phyloP scores from a whole-genome alignment of 2,797 vertebrate species.

The Lagodon rhomboides region DNA sequence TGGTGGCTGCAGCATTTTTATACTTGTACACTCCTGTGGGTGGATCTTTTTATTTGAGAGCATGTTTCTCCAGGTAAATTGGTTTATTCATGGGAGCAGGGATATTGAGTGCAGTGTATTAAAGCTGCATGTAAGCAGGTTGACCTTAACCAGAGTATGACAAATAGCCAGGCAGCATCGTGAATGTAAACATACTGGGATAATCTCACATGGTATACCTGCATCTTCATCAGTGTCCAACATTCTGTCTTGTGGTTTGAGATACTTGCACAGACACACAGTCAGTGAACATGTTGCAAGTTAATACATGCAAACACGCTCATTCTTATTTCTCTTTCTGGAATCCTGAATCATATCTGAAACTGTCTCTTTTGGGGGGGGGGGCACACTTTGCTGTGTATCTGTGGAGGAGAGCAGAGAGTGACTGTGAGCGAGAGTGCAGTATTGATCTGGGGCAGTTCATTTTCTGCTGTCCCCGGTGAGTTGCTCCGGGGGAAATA shows the following conservation, averaged over 20 bases:
- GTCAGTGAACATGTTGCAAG: neutral
- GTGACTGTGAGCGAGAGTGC: conserved; percentile 67
- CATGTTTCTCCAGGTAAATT: conserved; percentile 15
- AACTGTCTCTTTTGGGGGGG: conserved; percentile 3
- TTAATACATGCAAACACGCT: conserved; percentile 8
- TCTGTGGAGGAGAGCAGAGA: conserved; percentile 28
- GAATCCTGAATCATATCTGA: neutral
- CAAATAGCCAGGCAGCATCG: conserved; percentile 23
- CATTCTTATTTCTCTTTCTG: neutral
- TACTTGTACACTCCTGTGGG: neutral
- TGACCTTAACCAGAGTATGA: conserved; percentile 46
- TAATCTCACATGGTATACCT: neutral
- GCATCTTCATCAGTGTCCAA: neutral
- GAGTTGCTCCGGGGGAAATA: conserved; percentile 83
- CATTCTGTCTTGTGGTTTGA: neutral
- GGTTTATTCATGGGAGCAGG: conserved; percentile 12
- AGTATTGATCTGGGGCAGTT: conserved; percentile 85
- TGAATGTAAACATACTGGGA: conserved; percentile 15
- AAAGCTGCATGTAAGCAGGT: conserved; percentile 26
- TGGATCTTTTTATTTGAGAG: neutral
- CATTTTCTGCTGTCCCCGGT: conserved; percentile 85
- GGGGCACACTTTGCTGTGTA: conserved; percentile 18
- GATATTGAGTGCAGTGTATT: conserved; percentile 19
- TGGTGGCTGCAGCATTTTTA: neutral
- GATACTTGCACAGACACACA: neutral